These are phyloP conservation scores for Lampris megalopsis DNA, from an alignment of 2,113 vertebrate species.

Conservation along the genomic window DNA sequence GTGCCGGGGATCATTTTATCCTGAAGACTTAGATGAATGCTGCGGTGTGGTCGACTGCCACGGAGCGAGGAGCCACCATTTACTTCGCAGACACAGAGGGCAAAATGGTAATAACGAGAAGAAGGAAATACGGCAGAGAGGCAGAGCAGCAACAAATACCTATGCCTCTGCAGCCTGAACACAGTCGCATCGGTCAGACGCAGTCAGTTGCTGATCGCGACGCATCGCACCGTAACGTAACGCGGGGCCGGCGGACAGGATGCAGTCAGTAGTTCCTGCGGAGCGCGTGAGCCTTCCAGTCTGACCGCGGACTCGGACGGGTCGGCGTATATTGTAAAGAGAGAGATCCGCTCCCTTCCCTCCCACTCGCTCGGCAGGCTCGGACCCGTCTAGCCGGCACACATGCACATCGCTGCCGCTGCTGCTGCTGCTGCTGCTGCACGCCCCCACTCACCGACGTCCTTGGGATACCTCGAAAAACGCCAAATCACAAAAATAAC, in stretches of 20 bases:
- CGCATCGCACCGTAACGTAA: conserved; percentile 69
- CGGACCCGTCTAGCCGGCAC: conserved; percentile 37
- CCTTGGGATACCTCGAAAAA: conserved; percentile 49
- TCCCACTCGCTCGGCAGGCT: conserved; percentile 25
- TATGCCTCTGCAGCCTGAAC: conserved; percentile 49
- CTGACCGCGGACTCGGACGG: conserved; percentile 16
- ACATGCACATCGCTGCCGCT: conserved; percentile 63
- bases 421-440: conserved; percentile 51
- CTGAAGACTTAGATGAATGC: conserved; percentile 41
- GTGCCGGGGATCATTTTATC: conserved; percentile 81
- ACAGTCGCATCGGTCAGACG: conserved; percentile 63
- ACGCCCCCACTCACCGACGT: conserved; percentile 33
- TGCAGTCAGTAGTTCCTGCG: conserved; percentile 1
- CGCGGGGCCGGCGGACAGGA: conserved; percentile 19
- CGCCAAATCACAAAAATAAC: neutral
- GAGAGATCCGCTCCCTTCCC: conserved; percentile 32
- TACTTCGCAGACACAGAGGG: conserved; percentile 1
- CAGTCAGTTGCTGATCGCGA: conserved; percentile 38
- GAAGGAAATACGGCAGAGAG: conserved; percentile 3
- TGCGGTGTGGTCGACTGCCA: conserved; percentile 35
- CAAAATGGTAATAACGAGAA: conserved; percentile 1
- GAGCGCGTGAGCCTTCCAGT: conserved; percentile 8
- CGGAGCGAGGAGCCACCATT: conserved; percentile 37
- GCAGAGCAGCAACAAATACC: neutral
- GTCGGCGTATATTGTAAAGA: conserved; percentile 14